Evolutionary conservation across 1,140 invertebrate species (phyloP), one percentile per base, ranked within the genome.

Genomic region (Sycobia sp.): DNA sequence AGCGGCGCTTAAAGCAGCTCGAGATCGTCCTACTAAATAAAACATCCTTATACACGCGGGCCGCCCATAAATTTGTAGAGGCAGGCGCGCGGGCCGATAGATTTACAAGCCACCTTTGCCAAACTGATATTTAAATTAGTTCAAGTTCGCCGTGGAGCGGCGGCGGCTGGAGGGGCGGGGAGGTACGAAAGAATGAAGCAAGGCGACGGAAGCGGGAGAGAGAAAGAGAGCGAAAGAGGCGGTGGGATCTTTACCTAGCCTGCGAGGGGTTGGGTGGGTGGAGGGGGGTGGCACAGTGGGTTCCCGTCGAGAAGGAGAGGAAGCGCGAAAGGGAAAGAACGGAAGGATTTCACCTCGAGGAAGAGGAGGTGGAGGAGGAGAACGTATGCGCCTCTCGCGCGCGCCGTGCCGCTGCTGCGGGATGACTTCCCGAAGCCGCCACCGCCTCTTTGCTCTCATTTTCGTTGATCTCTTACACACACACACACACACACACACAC

Each of bases 41-140:
- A 82, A 81, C 74, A 81, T 80, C 74, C 74, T n/a, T 38, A 41
- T 55, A 79, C 77, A 79, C 73, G 74, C 73, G 69, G 69, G 69
- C 71, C 66, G 62, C 71, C 74, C 73, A 80, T 82, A 82, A 82
- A 82, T 80, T 81, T 78, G 70, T 76, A 74, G 64, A 73, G 36
- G 38, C 58, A 22, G 38, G 46, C 14, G 56, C n/a, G n/a, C n/a
- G 67, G 67, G 71, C 76, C 72, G 79, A 81, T 82, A 81, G 79
- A 82, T 81, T 81, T 81, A 82, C 78, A 82, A 81, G 76, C 73
- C 73, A 71, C 74, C 73, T 75, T 73, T 69, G 71, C 73, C 71
- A 75, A 81, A 80, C 78, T 78, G 78, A 82, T 82, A 82, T 82
- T 82, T 81, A 82, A 82, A 82, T 82, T 82, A 81, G 78, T 78